Base-by-base conservation (phyloP, 1,140 invertebrate genomes). In the Helicoverpa zea region DNA sequence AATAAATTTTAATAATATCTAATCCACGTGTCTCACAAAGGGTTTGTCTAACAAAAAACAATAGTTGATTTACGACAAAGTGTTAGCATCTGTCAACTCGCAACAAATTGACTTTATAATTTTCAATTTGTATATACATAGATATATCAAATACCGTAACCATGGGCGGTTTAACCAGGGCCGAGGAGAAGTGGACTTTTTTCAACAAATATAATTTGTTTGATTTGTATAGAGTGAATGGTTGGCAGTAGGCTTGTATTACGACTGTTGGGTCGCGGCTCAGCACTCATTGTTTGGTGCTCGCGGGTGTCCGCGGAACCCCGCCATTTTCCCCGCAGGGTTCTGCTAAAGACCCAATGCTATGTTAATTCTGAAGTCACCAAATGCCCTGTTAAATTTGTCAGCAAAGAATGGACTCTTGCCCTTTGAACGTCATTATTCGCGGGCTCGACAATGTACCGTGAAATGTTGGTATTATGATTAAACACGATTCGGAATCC, bases 181-280 rank as follows among this genome's bases (percentile, higher is more conserved):
- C 16, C 35, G 35, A 54, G 30, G 63, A 78, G 79, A 81, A 84
- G 76, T 86, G 81, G 81, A 83, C 81, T 88, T 91, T 90, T 92
- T 90, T 88, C 85, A 85, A 90, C 89, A 92, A 91, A 91, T 92
- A 92, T 91, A 94, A 92, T 93, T 92, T 92, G 93, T 93, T 93
- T 93, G 91, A 93, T 93, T 94, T 94, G 91, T 94, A 91, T 91
- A 91, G 92, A 92, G 87, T 91, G 88, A 93, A 92, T 93, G 84
- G 89, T 81, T 81, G 79, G 83, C 84, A 87, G 89, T 90, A 83
- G 87, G 86, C 83, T 85, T 89, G 87, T 89, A 88, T 88, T 83
- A 87, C 84, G 85, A 80, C 80, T 84, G 81, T 75, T 80, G 68
- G 89, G 76, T 84, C 88, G 87, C 86, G 84, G 86, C 87, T 63